Evolutionary conservation across 2,797 vertebrate genomes (phyloP).

Genomic region (Momotus momota): DNA sequence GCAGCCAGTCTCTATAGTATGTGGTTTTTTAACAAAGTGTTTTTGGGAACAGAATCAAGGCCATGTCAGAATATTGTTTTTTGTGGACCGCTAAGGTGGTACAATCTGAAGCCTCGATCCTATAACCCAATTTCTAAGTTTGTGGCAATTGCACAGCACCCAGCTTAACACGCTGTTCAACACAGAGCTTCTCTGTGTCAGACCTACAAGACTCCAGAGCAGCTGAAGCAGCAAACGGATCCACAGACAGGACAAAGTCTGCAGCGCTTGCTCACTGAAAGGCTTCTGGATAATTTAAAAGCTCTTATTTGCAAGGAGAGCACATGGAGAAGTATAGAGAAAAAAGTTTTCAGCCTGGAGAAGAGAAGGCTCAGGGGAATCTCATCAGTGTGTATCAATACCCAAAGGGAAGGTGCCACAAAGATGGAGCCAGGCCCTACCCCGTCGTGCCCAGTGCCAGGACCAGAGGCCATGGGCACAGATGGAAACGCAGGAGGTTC

Average conservation of each 20-base stretch:
- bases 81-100: not conserved
- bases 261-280: accelerated
- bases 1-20: accelerated
- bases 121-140: not conserved
- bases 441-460: not conserved
- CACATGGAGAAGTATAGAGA: not conserved
- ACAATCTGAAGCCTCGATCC: accelerated
- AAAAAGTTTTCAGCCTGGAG: not conserved
- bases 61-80: accelerated
- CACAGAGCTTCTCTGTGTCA: not conserved
- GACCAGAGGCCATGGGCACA: not conserved
- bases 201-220: not conserved
- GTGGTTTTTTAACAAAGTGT: not conserved
- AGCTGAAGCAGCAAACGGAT: not conserved
- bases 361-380: not conserved
- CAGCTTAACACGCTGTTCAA: not conserved
- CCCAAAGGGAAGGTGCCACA: not conserved
- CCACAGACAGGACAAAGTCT: not conserved
- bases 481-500: not conserved
- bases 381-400: accelerated
- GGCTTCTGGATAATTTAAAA: not conserved
- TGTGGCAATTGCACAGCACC: accelerated
- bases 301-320: not conserved
- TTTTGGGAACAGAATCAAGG: not conserved
- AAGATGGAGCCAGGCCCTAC: not conserved